Evolutionary conservation across 2,888 invertebrate species (phyloP).

Genomic region (Peribatodes rhomboidaria): DNA sequence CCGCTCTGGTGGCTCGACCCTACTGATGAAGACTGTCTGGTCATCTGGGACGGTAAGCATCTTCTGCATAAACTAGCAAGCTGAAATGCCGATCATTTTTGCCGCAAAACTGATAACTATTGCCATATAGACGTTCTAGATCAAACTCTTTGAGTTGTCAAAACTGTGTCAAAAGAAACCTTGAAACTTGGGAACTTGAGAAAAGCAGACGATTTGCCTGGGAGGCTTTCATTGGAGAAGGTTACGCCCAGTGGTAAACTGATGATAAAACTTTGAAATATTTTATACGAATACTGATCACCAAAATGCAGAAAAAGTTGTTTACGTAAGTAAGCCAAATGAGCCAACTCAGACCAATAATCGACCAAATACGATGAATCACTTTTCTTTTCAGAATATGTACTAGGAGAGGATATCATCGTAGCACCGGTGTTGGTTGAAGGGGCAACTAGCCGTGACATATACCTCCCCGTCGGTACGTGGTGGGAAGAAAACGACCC

Average conservation of each 20-base stretch:
- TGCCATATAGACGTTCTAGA: too few relatives aligned
- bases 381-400: slow-evolving; percentile 87
- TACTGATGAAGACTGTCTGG: slow-evolving; percentile 86
- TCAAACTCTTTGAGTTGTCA: not conserved
- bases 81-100: not conserved
- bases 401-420: slow-evolving; percentile 91
- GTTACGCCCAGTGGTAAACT: not conserved
- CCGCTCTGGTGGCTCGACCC: slow-evolving; percentile 96
- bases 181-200: too few relatives aligned
- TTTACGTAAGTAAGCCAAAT: not conserved
- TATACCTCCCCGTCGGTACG: slow-evolving; percentile 91
- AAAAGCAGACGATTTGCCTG: too few relatives aligned
- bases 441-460: slow-evolving; percentile 88
- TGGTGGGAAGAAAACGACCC: slow-evolving; percentile 89
- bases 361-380: not conserved
- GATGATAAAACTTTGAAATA: not conserved
- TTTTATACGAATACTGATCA: not conserved
- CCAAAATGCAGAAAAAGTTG: not conserved
- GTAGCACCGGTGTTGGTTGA: slow-evolving; percentile 92
- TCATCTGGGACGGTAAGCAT: slow-evolving; percentile 85
- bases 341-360: not conserved
- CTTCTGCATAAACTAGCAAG: not conserved
- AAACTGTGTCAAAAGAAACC: too few relatives aligned
- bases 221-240: not conserved
- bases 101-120: not conserved